Percentiles rank a stretch among this genome's conserved stretches.
Evolutionary conservation across 2,113 vertebrate species (phyloP).

Genomic region (Etheostoma spectabile): DNA sequence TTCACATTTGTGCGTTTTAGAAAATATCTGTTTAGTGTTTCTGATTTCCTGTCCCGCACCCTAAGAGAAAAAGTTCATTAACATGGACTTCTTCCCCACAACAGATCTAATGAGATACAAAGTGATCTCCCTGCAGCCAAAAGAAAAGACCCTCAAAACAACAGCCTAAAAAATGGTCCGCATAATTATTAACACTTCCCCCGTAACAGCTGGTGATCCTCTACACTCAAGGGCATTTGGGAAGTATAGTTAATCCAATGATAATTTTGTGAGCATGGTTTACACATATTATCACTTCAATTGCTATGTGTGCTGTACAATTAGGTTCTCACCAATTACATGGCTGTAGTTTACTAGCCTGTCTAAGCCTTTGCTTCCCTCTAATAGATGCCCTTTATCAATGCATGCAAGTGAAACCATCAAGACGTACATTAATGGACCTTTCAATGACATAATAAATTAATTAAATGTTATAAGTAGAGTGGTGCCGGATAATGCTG

Average conservation of each 20-base stretch:
- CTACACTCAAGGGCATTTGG: constrained; percentile 73
- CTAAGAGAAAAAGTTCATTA: constrained; percentile 51
- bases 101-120: constrained; percentile 53
- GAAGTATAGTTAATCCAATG: constrained; percentile 80
- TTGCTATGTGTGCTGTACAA: constrained; percentile 71
- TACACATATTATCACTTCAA: constrained; percentile 79
- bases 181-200: constrained; percentile 70
- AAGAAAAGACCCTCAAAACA: constrained; percentile 59
- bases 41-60: constrained; percentile 13
- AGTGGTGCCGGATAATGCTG: constrained; percentile 27
- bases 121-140: constrained; percentile 47
- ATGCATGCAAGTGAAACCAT: constrained; percentile 40
- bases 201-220: constrained; percentile 75
- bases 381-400: constrained; percentile 67
- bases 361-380: constrained; percentile 64
- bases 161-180: constrained; percentile 48
- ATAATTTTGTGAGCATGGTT: constrained; percentile 76
- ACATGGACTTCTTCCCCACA: constrained; percentile 15
- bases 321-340: constrained; percentile 76
- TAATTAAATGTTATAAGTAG: constrained; percentile 59
- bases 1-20: constrained; percentile 4
- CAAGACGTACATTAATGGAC: constrained; percentile 57
- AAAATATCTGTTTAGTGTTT: constrained; percentile 18
- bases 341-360: constrained; percentile 67
- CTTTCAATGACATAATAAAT: constrained; percentile 63